Evolutionary conservation across 2,888 invertebrate genomes (phyloP).

Genomic region (Labia minor): DNA sequence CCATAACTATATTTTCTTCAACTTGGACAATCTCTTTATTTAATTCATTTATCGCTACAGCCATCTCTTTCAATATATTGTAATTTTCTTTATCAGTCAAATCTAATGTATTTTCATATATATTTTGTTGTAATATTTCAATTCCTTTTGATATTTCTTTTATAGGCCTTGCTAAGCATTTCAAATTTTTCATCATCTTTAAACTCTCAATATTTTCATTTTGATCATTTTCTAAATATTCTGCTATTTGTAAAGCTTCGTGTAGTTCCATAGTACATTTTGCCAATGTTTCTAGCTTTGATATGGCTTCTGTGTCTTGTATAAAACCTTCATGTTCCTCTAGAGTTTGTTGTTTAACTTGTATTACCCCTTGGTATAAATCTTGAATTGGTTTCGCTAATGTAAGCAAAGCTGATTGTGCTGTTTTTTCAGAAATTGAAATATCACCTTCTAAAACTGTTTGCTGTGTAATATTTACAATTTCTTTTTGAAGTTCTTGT

Average conservation of each 20-base stretch:
- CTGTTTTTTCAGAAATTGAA: constrained; percentile 38
- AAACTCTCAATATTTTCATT: background rate
- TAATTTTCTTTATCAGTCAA: constrained; percentile 9
- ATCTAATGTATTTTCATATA: constrained; percentile 18
- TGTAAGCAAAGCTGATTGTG: constrained; percentile 22
- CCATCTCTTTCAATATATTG: background rate
- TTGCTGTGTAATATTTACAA: constrained; percentile 24
- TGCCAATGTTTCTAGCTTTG: constrained; percentile 8
- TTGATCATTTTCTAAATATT: background rate
- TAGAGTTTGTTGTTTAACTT: background rate
- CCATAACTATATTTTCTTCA: constrained; percentile 40
- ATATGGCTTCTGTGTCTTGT: background rate
- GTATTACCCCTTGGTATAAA: constrained; percentile 18
- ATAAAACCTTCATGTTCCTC: background rate
- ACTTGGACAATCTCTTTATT: constrained; percentile 41
- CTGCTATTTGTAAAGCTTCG: background rate
- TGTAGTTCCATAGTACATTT: constrained; percentile 1
- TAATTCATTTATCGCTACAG: constrained; percentile 24
- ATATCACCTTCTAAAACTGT: constrained; percentile 17
- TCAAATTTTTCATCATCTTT: background rate
- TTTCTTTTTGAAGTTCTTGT: constrained; percentile 39
- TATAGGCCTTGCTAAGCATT: background rate
- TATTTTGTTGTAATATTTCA: constrained; percentile 9
- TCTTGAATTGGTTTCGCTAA: constrained; percentile 22
- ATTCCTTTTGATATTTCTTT: background rate